Conservation (phyloP, 2,797 vertebrate species). For the Emys orbicularis region DNA sequence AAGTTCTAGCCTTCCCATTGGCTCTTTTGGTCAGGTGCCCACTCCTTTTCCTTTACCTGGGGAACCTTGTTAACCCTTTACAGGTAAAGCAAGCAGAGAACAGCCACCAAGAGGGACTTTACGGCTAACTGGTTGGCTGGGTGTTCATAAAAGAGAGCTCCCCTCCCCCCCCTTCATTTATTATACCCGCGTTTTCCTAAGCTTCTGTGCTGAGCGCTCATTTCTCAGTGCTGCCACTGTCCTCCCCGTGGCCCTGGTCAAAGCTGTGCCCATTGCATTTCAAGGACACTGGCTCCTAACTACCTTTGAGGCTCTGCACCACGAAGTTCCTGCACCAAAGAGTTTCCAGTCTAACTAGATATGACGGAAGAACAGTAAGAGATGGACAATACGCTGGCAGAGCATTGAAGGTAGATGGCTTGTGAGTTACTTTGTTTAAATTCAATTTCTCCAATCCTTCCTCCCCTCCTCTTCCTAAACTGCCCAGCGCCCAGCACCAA, state of each 20-base stretch:
- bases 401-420: background rate
- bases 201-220: background rate
- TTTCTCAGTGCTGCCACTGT: background rate
- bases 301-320: background rate
- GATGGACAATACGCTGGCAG: background rate
- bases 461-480: background rate
- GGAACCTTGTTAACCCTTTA: no score
- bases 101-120: no score
- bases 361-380: background rate
- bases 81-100: no score
- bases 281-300: background rate
- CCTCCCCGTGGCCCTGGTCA: background rate
- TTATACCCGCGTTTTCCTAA: no score
- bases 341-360: background rate
- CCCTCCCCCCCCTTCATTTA: no score
- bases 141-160: no score
- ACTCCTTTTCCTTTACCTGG: no score
- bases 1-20: no score
- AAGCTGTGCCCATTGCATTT: background rate
- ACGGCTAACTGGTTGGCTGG: no score
- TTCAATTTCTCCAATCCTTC: background rate
- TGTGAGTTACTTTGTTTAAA: background rate
- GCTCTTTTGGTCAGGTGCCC: no score
- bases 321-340: background rate
- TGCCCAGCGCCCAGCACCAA: background rate